Conservation (phyloP, 2,888 invertebrate species). For the Lamellibrachia columna region DNA sequence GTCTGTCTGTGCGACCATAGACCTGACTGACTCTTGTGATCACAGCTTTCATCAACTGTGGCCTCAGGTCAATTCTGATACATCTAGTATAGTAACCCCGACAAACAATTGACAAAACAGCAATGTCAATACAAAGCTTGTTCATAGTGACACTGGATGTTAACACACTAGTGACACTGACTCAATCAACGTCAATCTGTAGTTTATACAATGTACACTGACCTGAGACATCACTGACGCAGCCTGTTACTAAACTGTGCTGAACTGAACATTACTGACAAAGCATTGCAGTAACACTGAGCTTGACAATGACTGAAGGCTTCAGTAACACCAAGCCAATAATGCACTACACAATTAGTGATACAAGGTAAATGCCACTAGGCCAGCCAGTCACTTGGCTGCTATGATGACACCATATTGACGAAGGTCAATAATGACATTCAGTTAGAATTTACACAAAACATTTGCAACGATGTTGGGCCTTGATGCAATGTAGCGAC, state of each 20-base stretch:
- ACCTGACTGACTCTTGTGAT: background rate
- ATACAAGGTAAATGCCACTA: background rate
- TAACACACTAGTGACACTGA: background rate
- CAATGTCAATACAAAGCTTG: background rate
- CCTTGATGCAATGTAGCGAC: background rate
- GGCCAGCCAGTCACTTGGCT: background rate
- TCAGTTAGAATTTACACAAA: background rate
- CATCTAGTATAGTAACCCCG: background rate
- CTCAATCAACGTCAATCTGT: background rate
- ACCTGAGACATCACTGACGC: background rate
- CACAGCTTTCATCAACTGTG: background rate
- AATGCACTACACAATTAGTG: constrained; percentile 1
- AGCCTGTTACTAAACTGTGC: background rate
- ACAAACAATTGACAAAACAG: background rate
- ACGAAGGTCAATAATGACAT: background rate
- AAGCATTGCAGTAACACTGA: background rate
- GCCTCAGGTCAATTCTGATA: background rate
- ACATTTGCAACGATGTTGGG: background rate
- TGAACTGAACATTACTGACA: background rate
- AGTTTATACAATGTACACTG: too few relatives aligned
- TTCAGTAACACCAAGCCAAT: background rate
- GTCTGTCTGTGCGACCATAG: background rate
- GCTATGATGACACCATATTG: constrained; percentile 1
- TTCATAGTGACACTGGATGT: background rate
- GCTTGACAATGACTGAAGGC: background rate